Evolutionary conservation across 2,888 invertebrate species (phyloP).

Genomic region (Odontomyia ornata): DNA sequence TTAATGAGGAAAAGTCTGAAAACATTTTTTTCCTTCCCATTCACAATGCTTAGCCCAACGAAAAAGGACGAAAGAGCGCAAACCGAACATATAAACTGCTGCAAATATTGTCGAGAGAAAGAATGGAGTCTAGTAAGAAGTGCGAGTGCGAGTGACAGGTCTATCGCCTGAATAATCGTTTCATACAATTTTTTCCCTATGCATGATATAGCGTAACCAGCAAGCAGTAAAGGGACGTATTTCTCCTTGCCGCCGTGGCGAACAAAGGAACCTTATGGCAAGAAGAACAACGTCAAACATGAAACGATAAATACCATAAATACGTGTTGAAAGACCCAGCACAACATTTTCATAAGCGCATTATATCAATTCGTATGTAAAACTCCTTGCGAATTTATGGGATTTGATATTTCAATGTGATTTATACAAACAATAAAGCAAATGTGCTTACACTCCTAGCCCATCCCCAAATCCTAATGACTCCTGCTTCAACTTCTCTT

Average conservation of each 20-base stretch:
- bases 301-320: constrained; percentile 40
- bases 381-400: neutral
- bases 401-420: constrained; percentile 16
- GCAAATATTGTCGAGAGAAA: constrained; percentile 26
- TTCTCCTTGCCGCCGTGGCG: neutral
- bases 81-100: neutral
- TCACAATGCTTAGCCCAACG: neutral
- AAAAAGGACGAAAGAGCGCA: neutral
- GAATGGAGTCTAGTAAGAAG: constrained; percentile 38
- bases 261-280: constrained; percentile 19
- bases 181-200: constrained; percentile 25
- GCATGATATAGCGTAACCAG: constrained; percentile 2
- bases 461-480: neutral
- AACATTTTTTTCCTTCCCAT: neutral
- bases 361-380: constrained; percentile 9
- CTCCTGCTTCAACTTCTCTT: neutral
- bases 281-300: constrained; percentile 37
- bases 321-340: neutral
- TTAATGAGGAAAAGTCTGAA: constrained; percentile 16
- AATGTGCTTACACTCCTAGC: neutral
- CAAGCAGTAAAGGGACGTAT: neutral
- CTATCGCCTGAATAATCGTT: constrained; percentile 48
- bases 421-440: constrained; percentile 32
- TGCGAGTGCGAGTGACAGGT: constrained; percentile 47
- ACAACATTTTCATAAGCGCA: neutral